Evolutionary conservation across 1,140 invertebrate species (phyloP), one percentile per base, ranked within the genome.

Genomic region (Drosophila sulfurigaster): DNA sequence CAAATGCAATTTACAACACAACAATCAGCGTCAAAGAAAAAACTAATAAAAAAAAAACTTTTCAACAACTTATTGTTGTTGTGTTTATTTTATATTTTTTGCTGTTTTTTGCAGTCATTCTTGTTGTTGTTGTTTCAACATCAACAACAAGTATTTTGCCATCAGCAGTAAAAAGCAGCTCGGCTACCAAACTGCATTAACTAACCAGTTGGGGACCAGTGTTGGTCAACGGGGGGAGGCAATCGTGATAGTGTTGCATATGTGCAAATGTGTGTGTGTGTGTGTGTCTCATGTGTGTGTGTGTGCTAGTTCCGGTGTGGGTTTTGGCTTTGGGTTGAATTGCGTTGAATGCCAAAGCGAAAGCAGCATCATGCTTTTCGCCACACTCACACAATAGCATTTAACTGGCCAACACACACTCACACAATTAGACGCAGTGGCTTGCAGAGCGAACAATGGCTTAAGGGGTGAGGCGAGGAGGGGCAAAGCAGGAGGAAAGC

Each of bases 1-100:
- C 83, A 88, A 87, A 88, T 87, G 83, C 85, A 87, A 87, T 87
- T 88, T 80, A 87, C 77, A 88, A 76, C 62, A 64, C 73, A 80
- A 82, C 74, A 87, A 88, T 81, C 83, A 63, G 45, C 49, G 25
- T n/a, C 48, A 43, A 32, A 63, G 45, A 67, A 78, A 57, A 87
- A 87, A 75, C 68, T 80, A 88, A 82, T 88, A 87, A 73, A 87
- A 79, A 73, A 41, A 70, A 35, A 78, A 71, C 52, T 71, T 57
- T 75, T 60, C 60, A 28, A 13, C 16, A 6, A 16, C 25, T 41
- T 49, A 8, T 63, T 49, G 30, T 15, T 35, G 15, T 57, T 58
- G 52, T 11, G 30, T 48, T 10, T 35, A n/a, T 51, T 54, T 49
- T 45, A 52, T 46, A 6, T 45, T 20, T 13, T 8, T 28, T 41